Evolutionary conservation across 1,140 invertebrate species (phyloP).

Genomic region (Planococcus citri): DNA sequence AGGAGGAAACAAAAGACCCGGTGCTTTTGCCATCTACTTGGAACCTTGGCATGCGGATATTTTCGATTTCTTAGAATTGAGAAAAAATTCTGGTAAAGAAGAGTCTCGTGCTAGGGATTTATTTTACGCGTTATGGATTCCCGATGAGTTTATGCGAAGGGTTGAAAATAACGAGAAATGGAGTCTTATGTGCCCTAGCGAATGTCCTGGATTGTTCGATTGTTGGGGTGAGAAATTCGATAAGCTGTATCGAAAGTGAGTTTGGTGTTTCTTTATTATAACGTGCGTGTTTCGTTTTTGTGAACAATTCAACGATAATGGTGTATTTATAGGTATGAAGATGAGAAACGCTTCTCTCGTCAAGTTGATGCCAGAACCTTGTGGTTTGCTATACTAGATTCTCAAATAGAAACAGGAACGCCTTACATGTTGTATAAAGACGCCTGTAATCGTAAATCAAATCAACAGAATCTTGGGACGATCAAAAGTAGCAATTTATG

Average conservation of each 20-base stretch:
- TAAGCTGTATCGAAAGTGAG: conserved; percentile 62
- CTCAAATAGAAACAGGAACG: conserved; percentile 96
- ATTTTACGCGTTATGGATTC: conserved; percentile 98
- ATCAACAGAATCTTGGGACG: conserved; percentile 97
- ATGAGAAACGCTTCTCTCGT: conserved; percentile 57
- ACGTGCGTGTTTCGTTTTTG: neutral
- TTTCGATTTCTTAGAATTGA: conserved; percentile 87
- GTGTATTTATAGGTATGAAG: conserved; percentile 76
- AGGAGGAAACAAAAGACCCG: conserved; percentile 96
- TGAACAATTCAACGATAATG: too few species aligned
- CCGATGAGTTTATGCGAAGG: conserved; percentile 96
- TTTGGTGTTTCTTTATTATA: neutral
- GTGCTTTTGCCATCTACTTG: conserved; percentile 96
- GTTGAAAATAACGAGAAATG: conserved; percentile 78
- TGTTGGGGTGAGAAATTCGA: conserved; percentile 94
- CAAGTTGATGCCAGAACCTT: conserved; percentile 75
- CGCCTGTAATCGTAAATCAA: conserved; percentile 92
- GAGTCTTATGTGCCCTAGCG: conserved; percentile 94
- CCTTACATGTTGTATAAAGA: conserved; percentile 99
- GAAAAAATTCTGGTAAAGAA: conserved; percentile 88
- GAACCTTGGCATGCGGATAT: conserved; percentile 99
- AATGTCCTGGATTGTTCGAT: conserved; percentile 80
- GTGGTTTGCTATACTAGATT: conserved; percentile 88
- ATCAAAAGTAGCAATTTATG: conserved; percentile 98
- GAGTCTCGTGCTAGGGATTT: conserved; percentile 85